Conservation (phyloP, 2,888 invertebrate genomes). For the Hyposoter dolosus region DNA sequence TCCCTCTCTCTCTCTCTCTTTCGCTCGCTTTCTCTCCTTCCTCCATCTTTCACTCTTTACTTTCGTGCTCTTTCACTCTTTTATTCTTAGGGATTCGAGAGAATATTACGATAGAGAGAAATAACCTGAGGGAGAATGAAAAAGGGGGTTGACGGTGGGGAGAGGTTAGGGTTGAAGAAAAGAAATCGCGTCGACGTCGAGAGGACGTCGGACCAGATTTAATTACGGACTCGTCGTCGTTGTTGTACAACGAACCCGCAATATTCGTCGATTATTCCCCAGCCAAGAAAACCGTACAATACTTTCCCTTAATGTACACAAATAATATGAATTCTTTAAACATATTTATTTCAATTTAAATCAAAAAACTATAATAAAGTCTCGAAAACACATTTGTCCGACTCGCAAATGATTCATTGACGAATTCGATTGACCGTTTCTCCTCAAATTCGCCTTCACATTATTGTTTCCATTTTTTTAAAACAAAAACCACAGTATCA, state of each 20-base stretch:
- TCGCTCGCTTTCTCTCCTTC: not conserved
- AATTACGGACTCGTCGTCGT: conserved; percentile 51
- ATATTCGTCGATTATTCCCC: conserved; percentile 59
- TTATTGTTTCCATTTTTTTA: not conserved
- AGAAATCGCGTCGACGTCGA: conserved; percentile 48
- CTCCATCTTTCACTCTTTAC: conserved; percentile 22
- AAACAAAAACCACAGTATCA: too few species aligned
- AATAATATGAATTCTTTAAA: not conserved
- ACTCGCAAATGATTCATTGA: not conserved
- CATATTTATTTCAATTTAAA: not conserved
- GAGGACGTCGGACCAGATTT: conserved; percentile 44
- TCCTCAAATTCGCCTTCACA: not conserved
- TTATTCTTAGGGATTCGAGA: conserved; percentile 40
- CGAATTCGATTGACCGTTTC: not conserved
- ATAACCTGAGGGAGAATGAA: conserved; percentile 21
- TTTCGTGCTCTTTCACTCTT: conserved; percentile 41
- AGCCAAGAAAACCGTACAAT: conserved; percentile 5
- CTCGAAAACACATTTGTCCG: not conserved
- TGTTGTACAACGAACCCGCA: conserved; percentile 32
- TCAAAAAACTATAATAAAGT: not conserved
- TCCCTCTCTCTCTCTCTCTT: not conserved
- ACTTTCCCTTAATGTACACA: not conserved
- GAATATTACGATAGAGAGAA: conserved; percentile 56
- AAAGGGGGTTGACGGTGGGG: not conserved
- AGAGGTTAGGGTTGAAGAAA: conserved; percentile 30